Percentiles rank a stretch among this genome's conserved stretches.
Evolutionary conservation across 1,140 invertebrate species (phyloP).

Genomic region (Bombus pyrosoma): DNA sequence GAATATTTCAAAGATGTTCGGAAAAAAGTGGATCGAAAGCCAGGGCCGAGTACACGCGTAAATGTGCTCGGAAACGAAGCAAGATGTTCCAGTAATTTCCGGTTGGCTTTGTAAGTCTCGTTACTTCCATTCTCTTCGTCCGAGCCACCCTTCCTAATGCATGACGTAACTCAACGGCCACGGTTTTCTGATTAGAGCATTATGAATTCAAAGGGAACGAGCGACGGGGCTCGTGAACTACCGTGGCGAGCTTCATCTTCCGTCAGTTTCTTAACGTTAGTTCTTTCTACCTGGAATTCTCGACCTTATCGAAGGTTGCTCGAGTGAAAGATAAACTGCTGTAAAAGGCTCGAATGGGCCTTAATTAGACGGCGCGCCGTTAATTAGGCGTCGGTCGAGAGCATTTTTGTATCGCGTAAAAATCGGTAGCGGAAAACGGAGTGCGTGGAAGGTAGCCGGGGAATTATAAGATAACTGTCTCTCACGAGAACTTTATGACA

Average conservation of each 20-base stretch:
- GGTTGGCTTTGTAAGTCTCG: slow-evolving; percentile 30
- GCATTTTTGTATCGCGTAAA: slow-evolving; percentile 17
- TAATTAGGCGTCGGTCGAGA: slow-evolving; percentile 53
- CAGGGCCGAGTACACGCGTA: not conserved
- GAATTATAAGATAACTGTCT: slow-evolving; percentile 39
- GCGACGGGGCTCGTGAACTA: slow-evolving; percentile 4
- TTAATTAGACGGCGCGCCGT: slow-evolving; percentile 55
- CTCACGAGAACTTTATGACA: not conserved
- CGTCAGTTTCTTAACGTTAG: slow-evolving; percentile 21
- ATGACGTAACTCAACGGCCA: slow-evolving; percentile 1
- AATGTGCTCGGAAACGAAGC: not conserved
- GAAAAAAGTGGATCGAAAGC: not conserved
- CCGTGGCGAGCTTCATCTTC: slow-evolving; percentile 27
- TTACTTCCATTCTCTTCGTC: not conserved
- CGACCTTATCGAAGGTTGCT: slow-evolving; percentile 44
- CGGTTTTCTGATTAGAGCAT: slow-evolving; percentile 53
- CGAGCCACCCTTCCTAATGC: slow-evolving; percentile 38
- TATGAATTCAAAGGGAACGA: slow-evolving; percentile 58
- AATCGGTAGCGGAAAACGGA: slow-evolving; percentile 33
- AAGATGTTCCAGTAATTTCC: slow-evolving; percentile 12
- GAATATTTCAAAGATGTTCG: not conserved
- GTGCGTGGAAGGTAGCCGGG: not conserved
- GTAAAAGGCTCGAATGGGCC: slow-evolving; percentile 43
- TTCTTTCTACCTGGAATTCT: slow-evolving; percentile 30
- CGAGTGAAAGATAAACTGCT: slow-evolving; percentile 47